Evolutionary conservation across 2,113 vertebrate species (phyloP).

Genomic region (Sprattus sprattus): DNA sequence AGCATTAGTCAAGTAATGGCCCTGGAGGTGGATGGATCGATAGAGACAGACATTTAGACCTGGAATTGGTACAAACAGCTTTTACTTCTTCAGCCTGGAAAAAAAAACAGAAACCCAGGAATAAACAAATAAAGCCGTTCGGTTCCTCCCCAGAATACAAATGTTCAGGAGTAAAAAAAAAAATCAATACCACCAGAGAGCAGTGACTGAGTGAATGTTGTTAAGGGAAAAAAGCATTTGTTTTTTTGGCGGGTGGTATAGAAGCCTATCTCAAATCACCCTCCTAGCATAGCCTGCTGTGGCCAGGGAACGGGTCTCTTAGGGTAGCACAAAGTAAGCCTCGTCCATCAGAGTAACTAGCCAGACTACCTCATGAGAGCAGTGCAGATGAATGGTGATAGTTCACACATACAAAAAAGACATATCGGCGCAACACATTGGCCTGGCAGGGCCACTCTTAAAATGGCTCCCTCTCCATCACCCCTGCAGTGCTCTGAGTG

Average conservation of each 20-base stretch:
- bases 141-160: constrained; percentile 22
- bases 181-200: constrained; percentile 7
- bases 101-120: constrained; percentile 43
- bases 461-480: constrained; percentile 3
- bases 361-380: constrained; percentile 44
- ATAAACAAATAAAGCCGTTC: constrained; percentile 32
- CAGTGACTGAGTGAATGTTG: constrained; percentile 21
- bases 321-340: neutral
- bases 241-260: neutral
- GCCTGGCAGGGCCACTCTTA: neutral
- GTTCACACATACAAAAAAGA: neutral
- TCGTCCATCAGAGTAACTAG: constrained; percentile 11
- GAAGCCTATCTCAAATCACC: neutral
- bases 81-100: constrained; percentile 39
- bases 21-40: constrained; percentile 62
- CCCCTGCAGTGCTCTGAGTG: neutral
- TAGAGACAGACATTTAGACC: constrained; percentile 59
- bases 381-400: neutral
- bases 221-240: neutral
- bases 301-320: neutral
- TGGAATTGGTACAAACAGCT: constrained; percentile 58
- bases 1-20: constrained; percentile 52
- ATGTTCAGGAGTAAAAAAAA: neutral
- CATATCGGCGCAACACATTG: neutral
- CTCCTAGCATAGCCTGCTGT: neutral